Evolutionary conservation across 1,140 invertebrate genomes (phyloP).

Genomic region (Marisa cornuarietis): DNA sequence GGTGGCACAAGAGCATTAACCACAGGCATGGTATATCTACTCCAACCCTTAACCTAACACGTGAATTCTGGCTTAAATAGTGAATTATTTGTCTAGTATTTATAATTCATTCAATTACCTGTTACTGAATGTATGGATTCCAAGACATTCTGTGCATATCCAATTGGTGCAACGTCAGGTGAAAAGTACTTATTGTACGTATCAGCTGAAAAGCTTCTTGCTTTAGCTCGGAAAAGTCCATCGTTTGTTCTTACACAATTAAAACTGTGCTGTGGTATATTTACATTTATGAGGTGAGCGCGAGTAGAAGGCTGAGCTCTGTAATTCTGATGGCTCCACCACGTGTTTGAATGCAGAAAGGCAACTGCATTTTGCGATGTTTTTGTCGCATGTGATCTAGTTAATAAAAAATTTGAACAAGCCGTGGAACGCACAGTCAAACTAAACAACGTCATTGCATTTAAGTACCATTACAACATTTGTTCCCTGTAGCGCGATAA

Average conservation of each 20-base stretch:
- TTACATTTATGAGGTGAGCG: not conserved
- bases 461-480: not conserved
- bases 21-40: too few relatives aligned
- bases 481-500: too few relatives aligned
- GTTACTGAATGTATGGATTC: constrained; percentile 71
- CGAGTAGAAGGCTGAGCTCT: not conserved
- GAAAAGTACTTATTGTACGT: constrained; percentile 39
- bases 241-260: not conserved
- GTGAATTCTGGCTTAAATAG: too few relatives aligned
- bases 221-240: not conserved
- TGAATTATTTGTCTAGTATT: too few relatives aligned
- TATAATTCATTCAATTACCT: not conserved
- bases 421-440: not conserved
- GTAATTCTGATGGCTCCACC: constrained; percentile 7
- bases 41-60: too few relatives aligned
- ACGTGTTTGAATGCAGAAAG: too few relatives aligned
- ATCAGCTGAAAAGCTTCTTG: constrained; percentile 32
- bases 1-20: too few relatives aligned
- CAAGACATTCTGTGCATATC: constrained; percentile 74
- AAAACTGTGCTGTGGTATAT: not conserved
- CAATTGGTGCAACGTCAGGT: constrained; percentile 73
- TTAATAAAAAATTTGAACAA: not conserved
- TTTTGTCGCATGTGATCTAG: not conserved
- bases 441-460: not conserved
- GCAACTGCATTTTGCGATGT: not conserved